phyloP scores from a whole-genome alignment of 2,888 invertebrate genomes.

The Drosophila birchii region DNA sequence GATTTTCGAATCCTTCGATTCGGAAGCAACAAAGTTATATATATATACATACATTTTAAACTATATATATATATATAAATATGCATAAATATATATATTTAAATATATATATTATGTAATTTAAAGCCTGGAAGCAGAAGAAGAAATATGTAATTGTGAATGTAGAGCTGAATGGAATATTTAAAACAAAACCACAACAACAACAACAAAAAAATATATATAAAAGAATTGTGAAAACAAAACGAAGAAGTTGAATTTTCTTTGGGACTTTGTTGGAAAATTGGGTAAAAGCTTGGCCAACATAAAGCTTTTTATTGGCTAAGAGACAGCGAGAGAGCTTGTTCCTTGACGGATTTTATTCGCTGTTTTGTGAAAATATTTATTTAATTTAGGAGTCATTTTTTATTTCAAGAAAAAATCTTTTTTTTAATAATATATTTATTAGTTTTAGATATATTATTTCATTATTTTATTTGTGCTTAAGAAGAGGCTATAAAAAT shows the following conservation, averaged over 20 bases:
- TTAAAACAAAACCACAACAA: slow-evolving; percentile 30
- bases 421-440: no score
- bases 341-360: no score
- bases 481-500: no score
- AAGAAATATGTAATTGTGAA: slow-evolving; percentile 80
- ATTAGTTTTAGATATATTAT: no score
- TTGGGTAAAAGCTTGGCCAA: slow-evolving; percentile 4
- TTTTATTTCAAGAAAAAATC: no score
- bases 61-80: slow-evolving; percentile 49
- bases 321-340: background rate
- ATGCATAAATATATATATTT: slow-evolving; percentile 65
- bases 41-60: slow-evolving; percentile 70
- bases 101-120: slow-evolving; percentile 65
- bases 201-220: slow-evolving; percentile 63
- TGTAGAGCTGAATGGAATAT: slow-evolving; percentile 79
- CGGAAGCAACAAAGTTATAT: slow-evolving; percentile 53
- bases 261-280: background rate
- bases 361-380: no score
- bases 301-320: background rate
- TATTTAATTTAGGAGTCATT: no score
- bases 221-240: slow-evolving; percentile 67
- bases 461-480: no score
- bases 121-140: slow-evolving; percentile 49
- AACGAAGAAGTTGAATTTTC: background rate
- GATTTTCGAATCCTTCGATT: slow-evolving; percentile 42